Base-by-base conservation (phyloP, 2,888 invertebrate genomes). In the Phorcus lineatus region DNA sequence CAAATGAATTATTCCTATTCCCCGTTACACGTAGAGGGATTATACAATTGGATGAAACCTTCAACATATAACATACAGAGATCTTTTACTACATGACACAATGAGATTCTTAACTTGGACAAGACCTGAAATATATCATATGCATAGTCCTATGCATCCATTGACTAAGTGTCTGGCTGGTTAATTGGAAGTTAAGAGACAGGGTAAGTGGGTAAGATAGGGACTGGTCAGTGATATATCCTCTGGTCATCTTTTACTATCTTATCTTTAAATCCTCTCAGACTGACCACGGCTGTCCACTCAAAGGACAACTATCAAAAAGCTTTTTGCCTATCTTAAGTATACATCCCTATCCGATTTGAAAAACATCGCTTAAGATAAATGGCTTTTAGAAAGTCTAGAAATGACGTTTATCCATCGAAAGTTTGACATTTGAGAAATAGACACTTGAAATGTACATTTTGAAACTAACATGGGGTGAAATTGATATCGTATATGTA, bases 381-480 rank as follows among this genome's bases (percentile, higher is more conserved):
- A 70, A 70, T 70, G 70, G 70, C 40, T 70, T 70, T 70, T 70
- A 13, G 40, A 70, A 70, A 70, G 70, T 40, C 40, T 70, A 36
- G 70, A 70, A 31, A 31, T 36, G 11, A 28, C 36, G 36, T 36
- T 28, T 31, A 36, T 36, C 36, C 16, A 16, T 22, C 70, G 70
- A 70, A 36, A 70, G 70, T 36, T 70, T 70, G 70, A 70, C 70
- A 70, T 70, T 70, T 70, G 70, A 70, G 70, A 70, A 40, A 70
- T 70, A 31, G 70, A 40, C 70, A 40, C 36, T 36, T 40, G 36
- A 70, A 70, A 70, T 31, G 40, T 70, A 36, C 40, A 70, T 70
- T 70, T 70, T 40, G 70, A 70, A 70, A 70, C 31, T 70, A 40
- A 70, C 17, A 28, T 47, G 47, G 47, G 13, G 47, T 47, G 47